Conservation (phyloP, 2,113 vertebrate genomes). For the Mesitornis unicolor region DNA sequence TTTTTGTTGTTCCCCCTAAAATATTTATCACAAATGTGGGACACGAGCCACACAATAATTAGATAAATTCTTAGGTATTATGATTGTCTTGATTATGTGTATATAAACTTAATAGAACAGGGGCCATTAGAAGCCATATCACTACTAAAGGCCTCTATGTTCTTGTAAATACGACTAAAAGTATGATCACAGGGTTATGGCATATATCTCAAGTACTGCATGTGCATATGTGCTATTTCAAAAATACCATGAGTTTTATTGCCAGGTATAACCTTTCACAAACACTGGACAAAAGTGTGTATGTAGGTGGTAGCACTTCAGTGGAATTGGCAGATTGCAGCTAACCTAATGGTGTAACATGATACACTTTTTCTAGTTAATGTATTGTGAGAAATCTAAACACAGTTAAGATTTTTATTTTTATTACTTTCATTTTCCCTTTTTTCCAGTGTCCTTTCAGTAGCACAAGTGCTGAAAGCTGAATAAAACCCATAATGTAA, state of each 20-base stretch:
- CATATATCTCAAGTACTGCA: background rate
- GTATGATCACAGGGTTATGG: background rate
- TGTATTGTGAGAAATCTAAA: constrained; percentile 18
- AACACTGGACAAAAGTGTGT: background rate
- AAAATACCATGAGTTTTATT: background rate
- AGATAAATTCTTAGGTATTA: background rate
- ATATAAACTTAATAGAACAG: background rate
- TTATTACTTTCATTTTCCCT: background rate
- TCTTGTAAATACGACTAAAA: background rate
- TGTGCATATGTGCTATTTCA: background rate
- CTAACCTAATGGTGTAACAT: background rate
- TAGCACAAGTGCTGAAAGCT: background rate
- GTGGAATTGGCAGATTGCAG: background rate
- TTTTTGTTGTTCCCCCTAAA: background rate
- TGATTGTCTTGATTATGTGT: background rate
- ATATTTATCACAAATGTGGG: background rate
- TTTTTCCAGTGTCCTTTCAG: background rate
- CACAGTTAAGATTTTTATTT: constrained; percentile 11
- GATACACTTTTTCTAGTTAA: background rate
- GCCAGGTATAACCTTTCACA: background rate
- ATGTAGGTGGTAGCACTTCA: background rate
- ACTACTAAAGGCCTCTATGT: background rate
- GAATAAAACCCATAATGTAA: background rate
- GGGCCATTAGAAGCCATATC: background rate
- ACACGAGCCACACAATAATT: background rate